Conservation (phyloP, 2,888 invertebrate species). For the Pterostichus niger region DNA sequence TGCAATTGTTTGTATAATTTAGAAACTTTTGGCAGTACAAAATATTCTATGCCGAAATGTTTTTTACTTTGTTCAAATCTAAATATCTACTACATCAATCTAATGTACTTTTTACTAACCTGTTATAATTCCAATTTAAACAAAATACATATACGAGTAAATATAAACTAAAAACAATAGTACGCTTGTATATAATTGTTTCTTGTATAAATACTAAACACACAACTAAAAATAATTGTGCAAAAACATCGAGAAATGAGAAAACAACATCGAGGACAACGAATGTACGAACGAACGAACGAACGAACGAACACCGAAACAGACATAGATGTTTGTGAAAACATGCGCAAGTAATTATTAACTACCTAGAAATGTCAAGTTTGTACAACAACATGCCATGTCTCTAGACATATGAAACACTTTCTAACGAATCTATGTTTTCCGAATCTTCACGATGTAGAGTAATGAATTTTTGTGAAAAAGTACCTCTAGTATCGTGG, state of each 20-base stretch:
- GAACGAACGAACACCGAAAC: constrained; percentile 37
- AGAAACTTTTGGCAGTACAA: too few species aligned
- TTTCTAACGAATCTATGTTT: constrained; percentile 64
- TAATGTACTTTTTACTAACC: not conserved
- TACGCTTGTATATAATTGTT: not conserved
- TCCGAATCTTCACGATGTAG: constrained; percentile 61
- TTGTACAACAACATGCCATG: constrained; percentile 61
- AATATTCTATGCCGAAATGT: too few species aligned
- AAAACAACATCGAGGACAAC: constrained; percentile 2
- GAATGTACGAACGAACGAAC: not conserved
- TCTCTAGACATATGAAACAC: constrained; percentile 62
- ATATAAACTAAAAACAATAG: constrained; percentile 2
- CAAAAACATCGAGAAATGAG: not conserved
- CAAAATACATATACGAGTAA: not conserved
- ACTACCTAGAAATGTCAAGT: constrained; percentile 55
- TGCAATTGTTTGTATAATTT: too few species aligned
- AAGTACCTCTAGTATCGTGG: constrained; percentile 88
- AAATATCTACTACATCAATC: too few species aligned
- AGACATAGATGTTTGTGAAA: constrained; percentile 45
- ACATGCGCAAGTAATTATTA: constrained; percentile 49
- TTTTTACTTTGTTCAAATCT: too few species aligned
- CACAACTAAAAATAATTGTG: constrained; percentile 31
- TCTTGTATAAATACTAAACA: constrained; percentile 5
- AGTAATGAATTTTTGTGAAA: constrained; percentile 68
- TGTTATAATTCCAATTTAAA: not conserved